Evolutionary conservation across 2,797 vertebrate genomes (phyloP).

Genomic region (Labroides dimidiatus): DNA sequence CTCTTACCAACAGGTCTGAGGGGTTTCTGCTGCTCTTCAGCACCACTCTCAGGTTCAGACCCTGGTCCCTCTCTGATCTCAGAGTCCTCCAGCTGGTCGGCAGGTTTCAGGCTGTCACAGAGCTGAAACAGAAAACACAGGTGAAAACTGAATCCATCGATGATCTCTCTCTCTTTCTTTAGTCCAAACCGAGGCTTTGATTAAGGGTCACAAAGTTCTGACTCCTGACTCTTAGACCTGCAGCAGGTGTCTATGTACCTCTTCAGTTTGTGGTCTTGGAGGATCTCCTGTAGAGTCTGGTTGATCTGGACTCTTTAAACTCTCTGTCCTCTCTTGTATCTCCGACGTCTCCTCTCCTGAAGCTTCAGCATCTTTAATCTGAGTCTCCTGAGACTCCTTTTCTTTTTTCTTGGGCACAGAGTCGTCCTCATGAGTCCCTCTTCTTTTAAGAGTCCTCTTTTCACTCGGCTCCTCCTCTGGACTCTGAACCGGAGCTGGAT

Average conservation of each 20-base stretch:
- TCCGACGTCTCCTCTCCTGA: neutral
- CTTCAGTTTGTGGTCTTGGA: neutral
- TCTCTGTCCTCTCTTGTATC: neutral
- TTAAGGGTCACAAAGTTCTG: too few species aligned
- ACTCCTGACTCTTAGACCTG: too few species aligned
- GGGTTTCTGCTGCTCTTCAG: slow-evolving; percentile 22
- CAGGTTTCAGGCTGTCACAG: neutral
- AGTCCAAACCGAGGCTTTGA: too few species aligned
- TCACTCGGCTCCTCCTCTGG: neutral
- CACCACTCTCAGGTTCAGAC: slow-evolving; percentile 11
- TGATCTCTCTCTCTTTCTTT: neutral
- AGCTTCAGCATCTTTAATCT: neutral
- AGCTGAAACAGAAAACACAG: slow-evolving; percentile 10
- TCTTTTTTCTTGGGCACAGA: neutral
- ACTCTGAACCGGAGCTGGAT: too few species aligned
- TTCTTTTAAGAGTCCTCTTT: neutral
- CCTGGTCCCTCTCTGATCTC: neutral
- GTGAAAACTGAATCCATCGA: neutral
- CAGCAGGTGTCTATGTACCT: slow-evolving; percentile 13
- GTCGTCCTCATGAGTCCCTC: neutral
- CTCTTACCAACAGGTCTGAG: slow-evolving; percentile 74
- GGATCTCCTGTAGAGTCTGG: neutral
- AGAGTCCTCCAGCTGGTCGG: neutral
- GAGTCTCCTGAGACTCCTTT: neutral
- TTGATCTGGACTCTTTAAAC: neutral